Evolutionary conservation across 2,113 vertebrate species (phyloP).

Genomic region (Anas platyrhynchos): DNA sequence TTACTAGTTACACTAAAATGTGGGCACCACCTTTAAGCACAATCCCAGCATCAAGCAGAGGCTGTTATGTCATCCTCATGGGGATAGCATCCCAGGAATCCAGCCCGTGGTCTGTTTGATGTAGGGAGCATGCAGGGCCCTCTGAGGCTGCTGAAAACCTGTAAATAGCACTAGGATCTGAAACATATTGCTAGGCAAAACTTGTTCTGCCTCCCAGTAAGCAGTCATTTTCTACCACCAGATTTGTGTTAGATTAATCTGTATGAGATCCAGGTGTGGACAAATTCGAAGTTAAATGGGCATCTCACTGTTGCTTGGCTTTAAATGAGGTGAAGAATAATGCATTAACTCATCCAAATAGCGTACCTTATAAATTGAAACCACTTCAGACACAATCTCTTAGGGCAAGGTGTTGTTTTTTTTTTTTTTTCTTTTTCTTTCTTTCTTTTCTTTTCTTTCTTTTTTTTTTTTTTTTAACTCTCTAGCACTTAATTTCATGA

Average conservation of each 20-base stretch:
- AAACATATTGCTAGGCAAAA: slow-evolving; percentile 25
- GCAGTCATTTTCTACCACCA: neutral
- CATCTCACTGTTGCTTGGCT: neutral
- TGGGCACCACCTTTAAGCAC: slow-evolving; percentile 22
- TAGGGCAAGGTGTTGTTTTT: neutral
- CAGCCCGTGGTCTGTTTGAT: slow-evolving; percentile 49
- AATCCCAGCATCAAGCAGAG: neutral
- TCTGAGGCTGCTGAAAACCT: neutral
- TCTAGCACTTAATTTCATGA: neutral
- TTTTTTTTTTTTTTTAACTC: neutral
- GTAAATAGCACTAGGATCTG: neutral
- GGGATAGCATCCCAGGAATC: slow-evolving; percentile 44
- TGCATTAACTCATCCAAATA: neutral
- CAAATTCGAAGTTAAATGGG: neutral
- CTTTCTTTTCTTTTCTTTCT: no score
- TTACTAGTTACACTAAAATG: neutral
- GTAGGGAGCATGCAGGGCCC: neutral
- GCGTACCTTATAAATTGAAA: neutral
- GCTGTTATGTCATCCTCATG: slow-evolving; percentile 1
- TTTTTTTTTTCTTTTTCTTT: no score
- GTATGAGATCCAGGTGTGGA: neutral
- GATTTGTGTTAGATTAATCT: neutral
- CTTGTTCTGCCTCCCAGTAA: slow-evolving; percentile 19
- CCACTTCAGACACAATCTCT: neutral
- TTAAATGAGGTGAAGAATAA: neutral